Evolutionary conservation across 35 echinoderm and acorn worm genomes (phyloP).

Genomic region (Lytechinus variegatus): DNA sequence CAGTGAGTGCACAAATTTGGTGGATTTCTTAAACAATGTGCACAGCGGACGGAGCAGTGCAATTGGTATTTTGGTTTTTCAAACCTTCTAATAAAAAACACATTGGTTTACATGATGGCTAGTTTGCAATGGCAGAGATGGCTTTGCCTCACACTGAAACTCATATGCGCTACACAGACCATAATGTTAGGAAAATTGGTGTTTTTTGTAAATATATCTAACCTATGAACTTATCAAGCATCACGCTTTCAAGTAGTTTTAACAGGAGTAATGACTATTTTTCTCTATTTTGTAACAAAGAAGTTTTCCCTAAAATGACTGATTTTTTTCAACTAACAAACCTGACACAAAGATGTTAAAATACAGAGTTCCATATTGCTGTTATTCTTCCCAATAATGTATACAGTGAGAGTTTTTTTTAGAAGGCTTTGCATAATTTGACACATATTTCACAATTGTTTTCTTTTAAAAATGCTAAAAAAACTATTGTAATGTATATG

Average conservation of each 20-base stretch:
- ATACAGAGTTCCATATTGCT: background rate
- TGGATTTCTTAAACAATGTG: background rate
- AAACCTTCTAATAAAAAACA: background rate
- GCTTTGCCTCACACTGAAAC: no score
- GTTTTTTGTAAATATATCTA: no score
- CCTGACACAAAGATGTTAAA: background rate
- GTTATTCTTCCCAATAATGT: background rate
- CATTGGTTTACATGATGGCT: background rate
- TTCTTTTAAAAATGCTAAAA: background rate
- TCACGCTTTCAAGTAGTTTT: no score
- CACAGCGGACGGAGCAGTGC: background rate
- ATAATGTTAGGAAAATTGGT: no score
- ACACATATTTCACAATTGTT: background rate
- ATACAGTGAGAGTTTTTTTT: background rate
- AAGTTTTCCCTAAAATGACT: background rate
- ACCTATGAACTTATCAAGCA: no score
- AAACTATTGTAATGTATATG: background rate
- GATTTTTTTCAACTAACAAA: background rate
- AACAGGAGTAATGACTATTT: background rate
- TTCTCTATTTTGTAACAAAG: constrained; percentile 3
- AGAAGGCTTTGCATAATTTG: background rate
- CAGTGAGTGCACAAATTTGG: background rate
- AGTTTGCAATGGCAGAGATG: no score
- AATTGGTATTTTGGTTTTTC: background rate
- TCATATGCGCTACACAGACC: no score